These are phyloP conservation scores for Agrotis clavis DNA, from an alignment of 2,888 invertebrate genomes.

Conservation along the genomic window DNA sequence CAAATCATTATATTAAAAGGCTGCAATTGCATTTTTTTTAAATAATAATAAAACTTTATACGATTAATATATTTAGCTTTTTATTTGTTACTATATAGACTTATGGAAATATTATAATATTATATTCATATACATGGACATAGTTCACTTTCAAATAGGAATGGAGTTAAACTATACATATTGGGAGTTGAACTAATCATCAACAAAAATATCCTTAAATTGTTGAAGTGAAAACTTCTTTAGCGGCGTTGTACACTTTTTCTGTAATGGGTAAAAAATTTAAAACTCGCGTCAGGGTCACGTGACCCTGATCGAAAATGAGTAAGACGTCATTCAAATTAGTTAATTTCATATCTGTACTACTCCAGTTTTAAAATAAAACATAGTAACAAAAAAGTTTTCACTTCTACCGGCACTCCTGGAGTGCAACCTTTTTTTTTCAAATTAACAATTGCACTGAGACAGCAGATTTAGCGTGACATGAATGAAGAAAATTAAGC, in stretches of 20 bases:
- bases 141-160: conserved; percentile 80
- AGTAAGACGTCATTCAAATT: too few relatives aligned
- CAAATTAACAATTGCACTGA: conserved; percentile 89
- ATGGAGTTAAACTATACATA: conserved; percentile 81
- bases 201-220: conserved; percentile 79
- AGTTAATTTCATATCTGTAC: too few relatives aligned
- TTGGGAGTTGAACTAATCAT: conserved; percentile 76
- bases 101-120: conserved; percentile 84
- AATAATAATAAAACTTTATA: conserved; percentile 88
- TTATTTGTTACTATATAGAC: conserved; percentile 76
- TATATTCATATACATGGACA: conserved; percentile 86
- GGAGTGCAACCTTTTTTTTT: too few relatives aligned
- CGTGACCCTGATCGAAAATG: too few relatives aligned
- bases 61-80: conserved; percentile 84
- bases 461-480: conserved; percentile 77
- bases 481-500: conserved; percentile 73
- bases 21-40: conserved; percentile 75
- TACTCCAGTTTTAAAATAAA: too few relatives aligned
- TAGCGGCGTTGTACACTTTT: too few relatives aligned
- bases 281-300: too few relatives aligned
- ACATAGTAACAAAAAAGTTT: too few relatives aligned
- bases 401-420: too few relatives aligned
- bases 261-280: too few relatives aligned
- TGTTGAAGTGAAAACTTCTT: too few relatives aligned
- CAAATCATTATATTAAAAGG: conserved; percentile 54